A percentile compares a stretch with the other conserved stretches of the same genome.
Evolutionary conservation across 1,140 invertebrate genomes (phyloP).

Genomic region (Caenorhabditis briggsae): DNA sequence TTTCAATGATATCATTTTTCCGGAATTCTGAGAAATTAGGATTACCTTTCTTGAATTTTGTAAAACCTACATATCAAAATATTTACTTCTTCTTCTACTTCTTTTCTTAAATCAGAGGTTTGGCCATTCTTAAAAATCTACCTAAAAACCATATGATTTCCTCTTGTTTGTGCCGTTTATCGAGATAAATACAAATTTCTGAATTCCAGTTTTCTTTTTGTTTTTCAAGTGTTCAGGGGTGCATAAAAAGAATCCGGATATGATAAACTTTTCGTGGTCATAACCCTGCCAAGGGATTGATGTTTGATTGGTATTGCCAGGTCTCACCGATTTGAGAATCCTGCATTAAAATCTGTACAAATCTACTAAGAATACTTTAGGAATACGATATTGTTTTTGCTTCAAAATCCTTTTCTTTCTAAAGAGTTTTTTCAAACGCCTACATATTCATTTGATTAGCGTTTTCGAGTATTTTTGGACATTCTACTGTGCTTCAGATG

Average conservation of each 20-base stretch:
- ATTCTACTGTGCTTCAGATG: background rate
- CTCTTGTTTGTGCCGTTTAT: no score
- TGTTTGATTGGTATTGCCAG: constrained; percentile 6
- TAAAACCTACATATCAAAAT: no score
- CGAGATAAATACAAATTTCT: background rate
- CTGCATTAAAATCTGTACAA: background rate
- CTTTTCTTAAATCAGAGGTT: no score
- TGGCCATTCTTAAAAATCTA: no score
- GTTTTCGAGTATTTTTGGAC: background rate
- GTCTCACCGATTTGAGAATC: background rate
- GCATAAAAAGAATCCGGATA: background rate
- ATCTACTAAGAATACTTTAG: background rate
- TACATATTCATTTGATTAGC: background rate
- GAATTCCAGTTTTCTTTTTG: background rate
- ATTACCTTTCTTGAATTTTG: no score
- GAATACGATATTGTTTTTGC: no score
- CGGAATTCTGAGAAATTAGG: no score
- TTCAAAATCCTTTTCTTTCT: background rate
- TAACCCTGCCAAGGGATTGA: background rate
- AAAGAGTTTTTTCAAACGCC: background rate
- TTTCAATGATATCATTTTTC: no score
- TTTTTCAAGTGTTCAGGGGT: background rate
- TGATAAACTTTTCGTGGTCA: constrained; percentile 34
- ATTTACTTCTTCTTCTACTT: background rate
- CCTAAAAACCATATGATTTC: no score